These are phyloP conservation scores for Rhegmatorhina hoffmannsi DNA, from an alignment of 2,113 vertebrate species.

Conservation along the genomic window DNA sequence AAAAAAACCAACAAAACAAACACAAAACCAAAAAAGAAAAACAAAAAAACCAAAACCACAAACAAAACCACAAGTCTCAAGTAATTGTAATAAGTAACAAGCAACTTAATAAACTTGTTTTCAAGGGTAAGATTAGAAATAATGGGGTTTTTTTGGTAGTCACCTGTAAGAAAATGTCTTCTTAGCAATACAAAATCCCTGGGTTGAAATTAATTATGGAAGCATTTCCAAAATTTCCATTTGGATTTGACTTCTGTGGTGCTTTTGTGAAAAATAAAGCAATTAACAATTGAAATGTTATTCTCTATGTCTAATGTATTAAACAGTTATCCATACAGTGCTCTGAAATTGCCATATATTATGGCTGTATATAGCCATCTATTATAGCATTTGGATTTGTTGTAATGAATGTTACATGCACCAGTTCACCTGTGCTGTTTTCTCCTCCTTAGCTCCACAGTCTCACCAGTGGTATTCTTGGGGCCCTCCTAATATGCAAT, in stretches of 20 bases:
- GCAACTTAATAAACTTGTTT: not conserved
- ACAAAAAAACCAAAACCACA: not conserved
- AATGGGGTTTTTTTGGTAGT: not conserved
- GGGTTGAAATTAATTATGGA: not conserved
- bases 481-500: conserved; percentile 99
- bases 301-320: not conserved
- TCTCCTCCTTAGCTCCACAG: conserved; percentile 82
- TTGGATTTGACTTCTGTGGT: not conserved
- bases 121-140: not conserved
- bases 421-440: not conserved
- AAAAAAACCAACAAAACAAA: too few species aligned
- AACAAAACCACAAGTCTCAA: fast-evolving
- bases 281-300: not conserved
- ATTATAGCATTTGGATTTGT: not conserved
- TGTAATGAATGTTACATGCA: not conserved
- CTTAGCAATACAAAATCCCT: not conserved
- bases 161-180: not conserved
- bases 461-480: conserved; percentile 98
- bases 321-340: not conserved
- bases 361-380: not conserved
- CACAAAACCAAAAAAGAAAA: not conserved
- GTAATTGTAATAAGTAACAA: not conserved
- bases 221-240: not conserved
- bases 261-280: not conserved
- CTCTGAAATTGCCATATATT: not conserved